phyloP scores from a whole-genome alignment of 2,888 invertebrate species.

The Syritta pipiens region DNA sequence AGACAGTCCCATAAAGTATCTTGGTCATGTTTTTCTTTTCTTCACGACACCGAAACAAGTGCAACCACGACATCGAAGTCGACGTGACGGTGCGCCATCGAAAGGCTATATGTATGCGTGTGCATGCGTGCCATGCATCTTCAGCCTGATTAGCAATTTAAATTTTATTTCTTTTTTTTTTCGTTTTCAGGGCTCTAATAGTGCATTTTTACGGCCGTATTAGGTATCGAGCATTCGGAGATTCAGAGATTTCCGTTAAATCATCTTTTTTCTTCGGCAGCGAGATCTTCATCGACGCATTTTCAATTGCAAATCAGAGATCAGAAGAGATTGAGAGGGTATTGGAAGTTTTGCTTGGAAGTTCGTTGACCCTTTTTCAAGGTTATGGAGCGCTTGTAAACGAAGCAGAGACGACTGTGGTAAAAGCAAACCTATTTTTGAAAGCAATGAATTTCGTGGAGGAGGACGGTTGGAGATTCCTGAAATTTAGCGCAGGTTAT shows the following conservation, averaged over 20 bases:
- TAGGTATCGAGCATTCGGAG: conserved; percentile 13
- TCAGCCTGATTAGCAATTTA: conserved; percentile 37
- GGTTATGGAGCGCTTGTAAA: conserved; percentile 8
- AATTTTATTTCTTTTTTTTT: too few species aligned
- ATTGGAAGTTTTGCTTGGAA: background rate
- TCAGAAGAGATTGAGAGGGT: conserved; percentile 1
- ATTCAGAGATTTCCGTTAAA: conserved; percentile 37
- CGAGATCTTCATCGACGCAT: background rate
- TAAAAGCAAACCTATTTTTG: too few species aligned
- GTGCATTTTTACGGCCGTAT: conserved; percentile 9
- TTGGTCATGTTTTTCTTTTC: conserved; percentile 21
- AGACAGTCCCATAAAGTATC: conserved; percentile 21
- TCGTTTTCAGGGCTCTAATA: background rate
- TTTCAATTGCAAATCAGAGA: conserved; percentile 31
- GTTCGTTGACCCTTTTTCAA: conserved; percentile 26
- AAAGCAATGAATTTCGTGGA: too few species aligned
- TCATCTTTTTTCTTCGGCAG: conserved; percentile 28
- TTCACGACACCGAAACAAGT: conserved; percentile 41
- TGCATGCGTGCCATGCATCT: background rate
- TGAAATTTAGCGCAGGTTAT: too few species aligned
- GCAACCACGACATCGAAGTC: conserved; percentile 25
- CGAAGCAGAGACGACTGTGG: background rate
- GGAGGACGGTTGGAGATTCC: too few species aligned
- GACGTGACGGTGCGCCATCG: conserved; percentile 4
- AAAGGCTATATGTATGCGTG: background rate